Base-by-base conservation (phyloP, 2,797 vertebrate genomes). In the Poeciliopsis gracilis region DNA sequence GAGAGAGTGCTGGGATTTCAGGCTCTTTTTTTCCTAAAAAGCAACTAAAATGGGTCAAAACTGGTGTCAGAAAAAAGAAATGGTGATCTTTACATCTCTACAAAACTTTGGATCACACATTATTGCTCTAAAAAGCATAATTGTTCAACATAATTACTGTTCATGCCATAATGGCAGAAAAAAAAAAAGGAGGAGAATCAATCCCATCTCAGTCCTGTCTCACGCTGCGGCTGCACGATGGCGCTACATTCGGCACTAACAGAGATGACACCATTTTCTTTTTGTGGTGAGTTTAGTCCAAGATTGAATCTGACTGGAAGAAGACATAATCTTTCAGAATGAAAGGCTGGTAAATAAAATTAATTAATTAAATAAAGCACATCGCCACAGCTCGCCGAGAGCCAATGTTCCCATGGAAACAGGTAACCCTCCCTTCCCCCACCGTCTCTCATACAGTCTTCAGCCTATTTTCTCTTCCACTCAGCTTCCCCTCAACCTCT, bases 401-500 rank as follows among this genome's bases (percentile, higher is more conserved):
- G 78, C 66, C 53, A 75, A 47, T 4, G 86, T 88, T 55, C 8
- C 84, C 86, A 88, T 86, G 83, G 92, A 82, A 90, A 91, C 88
- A 82, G 73, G 79, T 70, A 66, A 45, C 78, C 73, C 75, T 7
- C 70, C 76, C 46, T 49, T 46, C 33, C 51, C 11, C 45, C 78
- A 76, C 57, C 77, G 1, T 74, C 78, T 84, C 80, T 73, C 67
- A 53, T 57, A 76, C 73, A 73, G 46, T 76, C 76, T 38, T 76
- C 76, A 79, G 61, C 71, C 70, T 49, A 55, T 84, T 88, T 85
- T 81, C 76, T 81, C 78, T 77, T 81, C 78, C 77, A n/a, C 67
- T 77, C 45, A 47, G 78, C 69, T 36, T 74, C 59, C 78, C 30
- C 59, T 77, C 63, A 28, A 72, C 71, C 18, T 74, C 81, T 15